A percentile compares a stretch with the other conserved stretches of the same genome.
phyloP scores from a whole-genome alignment of 2,797 vertebrate species.

The Vireo griseus region DNA sequence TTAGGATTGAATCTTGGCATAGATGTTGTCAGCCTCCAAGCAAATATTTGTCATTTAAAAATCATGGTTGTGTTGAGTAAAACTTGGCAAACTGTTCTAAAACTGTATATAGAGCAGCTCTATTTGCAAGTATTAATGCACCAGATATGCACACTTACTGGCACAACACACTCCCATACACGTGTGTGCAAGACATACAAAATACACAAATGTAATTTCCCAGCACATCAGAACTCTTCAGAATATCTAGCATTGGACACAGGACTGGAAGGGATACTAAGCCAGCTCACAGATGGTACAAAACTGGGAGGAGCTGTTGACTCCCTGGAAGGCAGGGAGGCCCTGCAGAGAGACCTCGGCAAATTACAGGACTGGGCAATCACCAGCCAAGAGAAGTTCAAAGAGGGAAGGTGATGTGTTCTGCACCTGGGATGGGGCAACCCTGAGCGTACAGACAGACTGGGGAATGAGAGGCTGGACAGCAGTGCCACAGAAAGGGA shows the following conservation, averaged over 20 bases:
- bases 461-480: neutral
- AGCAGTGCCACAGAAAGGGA: neutral
- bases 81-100: slow-evolving; percentile 22
- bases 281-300: neutral
- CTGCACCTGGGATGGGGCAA: neutral
- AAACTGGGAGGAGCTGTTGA: neutral
- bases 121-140: neutral
- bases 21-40: slow-evolving; percentile 39
- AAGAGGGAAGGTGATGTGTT: neutral
- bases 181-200: neutral
- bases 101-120: neutral
- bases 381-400: neutral
- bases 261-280: neutral
- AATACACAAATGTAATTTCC: neutral
- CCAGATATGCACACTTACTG: neutral
- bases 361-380: neutral
- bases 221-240: neutral
- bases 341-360: neutral
- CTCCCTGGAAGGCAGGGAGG: neutral
- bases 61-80: slow-evolving; percentile 33
- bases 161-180: neutral
- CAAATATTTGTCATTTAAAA: slow-evolving; percentile 71
- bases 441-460: fast-evolving
- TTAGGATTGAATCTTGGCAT: slow-evolving; percentile 64
- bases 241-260: neutral